Conservation (phyloP, 2,888 invertebrate species). For the Drosophila sordidula region DNA sequence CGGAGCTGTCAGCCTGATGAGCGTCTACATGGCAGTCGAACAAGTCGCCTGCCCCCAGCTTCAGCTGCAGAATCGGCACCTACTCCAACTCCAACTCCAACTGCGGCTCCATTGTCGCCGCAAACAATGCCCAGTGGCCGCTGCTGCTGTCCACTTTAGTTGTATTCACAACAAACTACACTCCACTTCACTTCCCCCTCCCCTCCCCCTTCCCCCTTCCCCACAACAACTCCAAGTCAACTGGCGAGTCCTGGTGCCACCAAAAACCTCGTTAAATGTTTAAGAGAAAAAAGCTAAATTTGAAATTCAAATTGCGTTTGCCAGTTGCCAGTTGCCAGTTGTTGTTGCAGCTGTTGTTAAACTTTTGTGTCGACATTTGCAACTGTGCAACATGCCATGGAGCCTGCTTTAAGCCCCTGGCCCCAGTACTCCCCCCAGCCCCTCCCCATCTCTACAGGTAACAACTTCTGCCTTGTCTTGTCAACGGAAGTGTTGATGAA, state of each 20-base stretch:
- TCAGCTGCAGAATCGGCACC: neutral
- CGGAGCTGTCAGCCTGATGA: slow-evolving; percentile 73
- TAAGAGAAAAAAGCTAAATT: slow-evolving; percentile 45
- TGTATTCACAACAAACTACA: slow-evolving; percentile 37
- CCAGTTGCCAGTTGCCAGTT: slow-evolving; percentile 24
- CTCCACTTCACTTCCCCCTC: slow-evolving; percentile 2
- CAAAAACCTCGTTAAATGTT: slow-evolving; percentile 65
- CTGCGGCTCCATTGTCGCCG: slow-evolving; percentile 36
- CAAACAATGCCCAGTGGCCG: slow-evolving; percentile 38
- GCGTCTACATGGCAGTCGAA: slow-evolving; percentile 70
- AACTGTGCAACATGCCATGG: slow-evolving; percentile 50
- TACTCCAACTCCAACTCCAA: slow-evolving; percentile 7
- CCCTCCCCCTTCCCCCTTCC: slow-evolving; percentile 7
- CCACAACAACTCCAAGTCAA: neutral
- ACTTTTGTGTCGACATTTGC: slow-evolving; percentile 60
- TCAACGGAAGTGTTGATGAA: slow-evolving; percentile 83
- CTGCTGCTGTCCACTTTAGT: slow-evolving; percentile 37
- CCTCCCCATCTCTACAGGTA: neutral
- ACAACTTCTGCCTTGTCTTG: slow-evolving; percentile 57
- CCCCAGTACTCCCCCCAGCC: neutral
- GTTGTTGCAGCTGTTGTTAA: slow-evolving; percentile 43
- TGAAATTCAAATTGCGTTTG: slow-evolving; percentile 75
- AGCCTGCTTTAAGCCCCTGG: too few species aligned
- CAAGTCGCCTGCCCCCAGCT: slow-evolving; percentile 30
- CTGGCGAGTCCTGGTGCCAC: slow-evolving; percentile 55